phyloP scores from a whole-genome alignment of 2,888 invertebrate genomes.

The Ariolimax columbianus region DNA sequence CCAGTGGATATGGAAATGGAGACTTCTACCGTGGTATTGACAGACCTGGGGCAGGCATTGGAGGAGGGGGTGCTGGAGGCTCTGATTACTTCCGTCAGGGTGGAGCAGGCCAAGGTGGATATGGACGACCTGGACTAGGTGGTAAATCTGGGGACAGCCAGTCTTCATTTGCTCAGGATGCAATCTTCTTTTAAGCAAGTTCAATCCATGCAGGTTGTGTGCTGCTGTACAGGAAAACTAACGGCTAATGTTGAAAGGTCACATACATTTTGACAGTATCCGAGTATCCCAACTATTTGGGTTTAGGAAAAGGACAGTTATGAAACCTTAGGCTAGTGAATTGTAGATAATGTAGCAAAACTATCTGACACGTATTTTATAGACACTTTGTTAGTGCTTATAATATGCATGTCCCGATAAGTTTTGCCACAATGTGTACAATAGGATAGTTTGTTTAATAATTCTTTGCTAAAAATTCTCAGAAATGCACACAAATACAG shows the following conservation, averaged over 20 bases:
- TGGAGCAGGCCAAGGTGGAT: slow-evolving; percentile 36
- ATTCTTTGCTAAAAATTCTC: no score
- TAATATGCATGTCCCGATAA: no score
- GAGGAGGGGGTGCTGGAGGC: slow-evolving; percentile 50
- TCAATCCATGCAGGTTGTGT: neutral
- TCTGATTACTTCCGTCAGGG: slow-evolving; percentile 54
- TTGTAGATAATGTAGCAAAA: no score
- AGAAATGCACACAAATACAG: no score
- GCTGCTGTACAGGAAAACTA: neutral
- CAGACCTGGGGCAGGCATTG: slow-evolving; percentile 51
- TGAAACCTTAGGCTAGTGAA: no score
- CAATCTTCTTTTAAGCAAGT: slow-evolving; percentile 49
- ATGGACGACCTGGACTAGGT: slow-evolving; percentile 33
- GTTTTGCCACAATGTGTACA: no score
- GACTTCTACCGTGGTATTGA: slow-evolving; percentile 42
- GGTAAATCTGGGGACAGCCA: slow-evolving; percentile 47
- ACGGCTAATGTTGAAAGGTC: neutral
- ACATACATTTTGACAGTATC: neutral
- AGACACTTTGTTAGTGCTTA: no score
- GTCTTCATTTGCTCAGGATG: slow-evolving; percentile 52
- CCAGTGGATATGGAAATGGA: slow-evolving; percentile 38
- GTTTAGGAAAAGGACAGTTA: no score
- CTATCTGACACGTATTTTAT: no score
- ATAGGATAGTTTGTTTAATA: neutral
- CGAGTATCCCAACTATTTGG: no score